These are phyloP conservation scores for Sinocyclocheilus anshuiensis DNA, from an alignment of 2,113 vertebrate genomes.

Conservation along the genomic window DNA sequence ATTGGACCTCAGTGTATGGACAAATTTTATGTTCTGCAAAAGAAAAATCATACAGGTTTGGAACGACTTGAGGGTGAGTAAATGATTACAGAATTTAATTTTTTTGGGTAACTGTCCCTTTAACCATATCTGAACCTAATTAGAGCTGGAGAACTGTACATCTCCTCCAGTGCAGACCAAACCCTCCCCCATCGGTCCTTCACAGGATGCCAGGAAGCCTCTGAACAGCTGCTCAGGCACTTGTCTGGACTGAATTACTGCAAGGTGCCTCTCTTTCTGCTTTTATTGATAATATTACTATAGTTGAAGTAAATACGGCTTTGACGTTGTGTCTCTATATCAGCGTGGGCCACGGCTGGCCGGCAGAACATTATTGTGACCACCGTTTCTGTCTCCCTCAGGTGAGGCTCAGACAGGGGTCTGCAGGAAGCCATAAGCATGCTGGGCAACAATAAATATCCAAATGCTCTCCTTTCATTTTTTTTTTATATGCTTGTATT, in stretches of 20 bases:
- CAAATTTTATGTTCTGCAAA: neutral
- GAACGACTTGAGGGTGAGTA: neutral
- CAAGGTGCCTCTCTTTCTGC: slow-evolving; percentile 63
- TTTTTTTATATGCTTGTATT: slow-evolving; percentile 55
- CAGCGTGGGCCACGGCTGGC: slow-evolving; percentile 52
- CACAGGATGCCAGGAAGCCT: slow-evolving; percentile 62
- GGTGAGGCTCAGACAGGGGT: slow-evolving; percentile 60
- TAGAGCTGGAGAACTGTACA: slow-evolving; percentile 9
- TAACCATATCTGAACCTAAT: neutral
- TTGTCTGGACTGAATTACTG: slow-evolving; percentile 66
- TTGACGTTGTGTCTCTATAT: slow-evolving; percentile 47
- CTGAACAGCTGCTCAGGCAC: slow-evolving; percentile 68
- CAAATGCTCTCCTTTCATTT: slow-evolving; percentile 39
- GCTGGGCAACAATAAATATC: slow-evolving; percentile 62
- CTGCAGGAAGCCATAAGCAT: slow-evolving; percentile 62
- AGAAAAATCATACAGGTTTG: neutral
- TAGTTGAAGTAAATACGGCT: slow-evolving; percentile 70
- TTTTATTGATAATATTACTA: slow-evolving; percentile 76
- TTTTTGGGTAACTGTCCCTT: neutral
- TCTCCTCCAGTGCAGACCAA: neutral
- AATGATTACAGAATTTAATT: neutral
- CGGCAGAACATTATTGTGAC: slow-evolving; percentile 57
- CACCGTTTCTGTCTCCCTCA: slow-evolving; percentile 59
- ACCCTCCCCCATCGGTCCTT: neutral
- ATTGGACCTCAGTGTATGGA: neutral